Conservation (phyloP, 2,797 vertebrate genomes). For the Pantherophis alleghaniensis region DNA sequence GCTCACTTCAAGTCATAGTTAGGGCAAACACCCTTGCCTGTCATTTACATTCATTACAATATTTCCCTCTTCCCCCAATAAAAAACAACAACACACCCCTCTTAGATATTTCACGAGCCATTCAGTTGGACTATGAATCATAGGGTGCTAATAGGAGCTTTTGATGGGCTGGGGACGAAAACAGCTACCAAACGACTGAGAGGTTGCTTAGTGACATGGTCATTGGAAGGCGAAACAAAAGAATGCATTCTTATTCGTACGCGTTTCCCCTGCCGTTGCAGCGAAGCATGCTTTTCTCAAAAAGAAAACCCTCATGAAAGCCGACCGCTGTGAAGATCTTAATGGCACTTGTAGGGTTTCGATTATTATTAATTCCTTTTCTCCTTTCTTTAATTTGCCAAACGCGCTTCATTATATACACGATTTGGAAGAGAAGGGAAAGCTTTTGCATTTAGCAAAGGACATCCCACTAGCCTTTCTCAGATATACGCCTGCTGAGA, state of each 20-base stretch:
- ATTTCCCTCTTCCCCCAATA: too few species aligned
- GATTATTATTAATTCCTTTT: conserved; percentile 49
- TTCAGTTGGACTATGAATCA: not conserved
- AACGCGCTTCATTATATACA: not conserved
- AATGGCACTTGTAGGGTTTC: conserved; percentile 31
- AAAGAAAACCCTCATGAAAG: conserved; percentile 18
- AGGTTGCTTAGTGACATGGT: conserved; percentile 1
- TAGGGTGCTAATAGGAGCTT: conserved; percentile 42
- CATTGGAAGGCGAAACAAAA: conserved; percentile 18
- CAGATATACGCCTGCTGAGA: not conserved
- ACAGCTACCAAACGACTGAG: conserved; percentile 17
- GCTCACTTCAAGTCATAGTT: not conserved
- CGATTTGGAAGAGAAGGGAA: conserved; percentile 3
- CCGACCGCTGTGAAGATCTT: conserved; percentile 31
- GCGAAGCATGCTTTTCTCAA: conserved; percentile 17
- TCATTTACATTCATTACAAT: not conserved
- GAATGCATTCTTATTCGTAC: not conserved
- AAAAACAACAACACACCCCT: not conserved
- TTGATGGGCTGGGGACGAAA: conserved; percentile 40
- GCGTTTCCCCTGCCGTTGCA: not conserved
- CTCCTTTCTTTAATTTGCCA: conserved; percentile 40
- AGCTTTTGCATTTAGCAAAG: not conserved
- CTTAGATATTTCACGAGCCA: not conserved
- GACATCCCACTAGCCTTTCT: not conserved
- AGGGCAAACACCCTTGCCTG: not conserved